These are phyloP conservation scores for Zootoca vivipara DNA, from an alignment of 2,113 vertebrate species.

Conservation along the genomic window DNA sequence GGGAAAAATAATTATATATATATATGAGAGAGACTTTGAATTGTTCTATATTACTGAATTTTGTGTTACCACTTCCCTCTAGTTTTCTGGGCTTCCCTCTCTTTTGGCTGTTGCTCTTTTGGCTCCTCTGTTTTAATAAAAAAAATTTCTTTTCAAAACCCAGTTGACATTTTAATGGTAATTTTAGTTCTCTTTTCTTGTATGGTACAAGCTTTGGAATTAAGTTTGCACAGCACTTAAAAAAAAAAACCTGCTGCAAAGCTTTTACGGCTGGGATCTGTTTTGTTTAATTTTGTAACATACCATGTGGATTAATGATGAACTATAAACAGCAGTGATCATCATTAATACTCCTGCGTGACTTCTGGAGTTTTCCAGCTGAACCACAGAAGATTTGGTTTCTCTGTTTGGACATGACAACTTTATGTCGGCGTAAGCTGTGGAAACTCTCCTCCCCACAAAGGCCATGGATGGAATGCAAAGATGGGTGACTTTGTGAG, in stretches of 20 bases:
- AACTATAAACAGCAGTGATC: slow-evolving; percentile 3
- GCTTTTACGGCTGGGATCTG: slow-evolving; percentile 8
- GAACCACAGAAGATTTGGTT: not conserved
- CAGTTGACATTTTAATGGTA: not conserved
- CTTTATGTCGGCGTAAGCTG: not conserved
- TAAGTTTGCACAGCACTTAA: not conserved
- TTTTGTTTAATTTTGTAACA: slow-evolving; percentile 18
- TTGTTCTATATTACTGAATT: not conserved
- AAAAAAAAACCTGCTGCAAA: not conserved
- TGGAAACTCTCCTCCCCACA: not conserved
- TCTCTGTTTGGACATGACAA: not conserved
- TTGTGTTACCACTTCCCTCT: not conserved
- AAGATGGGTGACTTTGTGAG: not conserved
- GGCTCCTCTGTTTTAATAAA: not conserved
- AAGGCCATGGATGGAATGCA: not conserved
- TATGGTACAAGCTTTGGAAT: not conserved
- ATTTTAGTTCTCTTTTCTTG: not conserved
- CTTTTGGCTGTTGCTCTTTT: not conserved
- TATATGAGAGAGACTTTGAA: not conserved
- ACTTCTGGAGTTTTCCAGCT: not conserved
- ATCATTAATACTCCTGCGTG: slow-evolving; percentile 19
- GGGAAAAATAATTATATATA: no score
- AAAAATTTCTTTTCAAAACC: not conserved
- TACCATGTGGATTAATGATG: slow-evolving; percentile 4
- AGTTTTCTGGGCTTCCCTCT: not conserved